Evolutionary conservation across 2,797 vertebrate genomes (phyloP).

Genomic region (Lepus townsendii): DNA sequence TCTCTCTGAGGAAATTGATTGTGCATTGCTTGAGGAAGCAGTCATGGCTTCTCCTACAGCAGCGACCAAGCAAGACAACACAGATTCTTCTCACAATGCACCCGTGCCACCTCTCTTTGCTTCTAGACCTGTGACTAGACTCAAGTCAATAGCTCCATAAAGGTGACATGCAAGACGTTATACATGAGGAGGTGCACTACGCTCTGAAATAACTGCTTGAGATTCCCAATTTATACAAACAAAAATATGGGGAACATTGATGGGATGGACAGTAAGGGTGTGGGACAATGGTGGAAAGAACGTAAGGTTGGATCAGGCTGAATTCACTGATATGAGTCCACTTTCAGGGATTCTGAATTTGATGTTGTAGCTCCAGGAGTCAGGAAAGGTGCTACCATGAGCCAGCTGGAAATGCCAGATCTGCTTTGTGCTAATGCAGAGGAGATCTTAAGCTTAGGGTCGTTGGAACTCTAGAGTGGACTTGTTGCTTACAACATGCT

Average conservation of each 20-base stretch:
- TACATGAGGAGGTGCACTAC: background rate
- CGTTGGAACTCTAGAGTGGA: background rate
- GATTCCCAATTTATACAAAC: too few species aligned
- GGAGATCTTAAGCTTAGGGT: background rate
- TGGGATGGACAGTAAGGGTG: too few species aligned
- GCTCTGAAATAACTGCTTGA: too few species aligned
- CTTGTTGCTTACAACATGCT: too few species aligned
- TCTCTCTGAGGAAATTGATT: background rate
- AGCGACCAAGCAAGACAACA: background rate
- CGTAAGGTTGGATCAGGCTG: background rate
- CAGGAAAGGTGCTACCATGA: background rate
- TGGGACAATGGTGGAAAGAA: background rate
- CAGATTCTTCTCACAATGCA: background rate
- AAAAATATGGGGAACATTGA: too few species aligned
- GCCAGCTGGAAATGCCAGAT: background rate
- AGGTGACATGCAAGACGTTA: background rate
- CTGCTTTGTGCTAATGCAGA: background rate
- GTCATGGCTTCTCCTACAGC: background rate
- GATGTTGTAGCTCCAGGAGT: background rate
- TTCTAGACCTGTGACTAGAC: background rate
- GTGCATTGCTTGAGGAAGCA: background rate
- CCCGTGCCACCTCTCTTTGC: background rate
- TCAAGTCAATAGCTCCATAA: background rate
- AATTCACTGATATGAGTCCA: background rate
- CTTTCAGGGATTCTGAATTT: background rate